These are phyloP conservation scores for Pongo abelii DNA, from an alignment of 2,113 vertebrate species.

Conservation along the genomic window DNA sequence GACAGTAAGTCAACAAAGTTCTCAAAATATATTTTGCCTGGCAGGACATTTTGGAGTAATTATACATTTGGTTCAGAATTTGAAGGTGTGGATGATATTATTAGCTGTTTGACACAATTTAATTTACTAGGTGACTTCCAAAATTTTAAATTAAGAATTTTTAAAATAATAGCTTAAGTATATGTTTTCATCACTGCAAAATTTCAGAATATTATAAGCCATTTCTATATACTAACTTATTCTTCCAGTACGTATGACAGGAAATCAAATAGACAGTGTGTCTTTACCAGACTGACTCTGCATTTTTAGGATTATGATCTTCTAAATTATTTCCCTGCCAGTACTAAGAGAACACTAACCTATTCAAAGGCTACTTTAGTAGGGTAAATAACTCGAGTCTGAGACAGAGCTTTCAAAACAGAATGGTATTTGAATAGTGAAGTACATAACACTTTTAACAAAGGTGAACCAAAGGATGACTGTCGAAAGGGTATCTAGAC, in stretches of 20 bases:
- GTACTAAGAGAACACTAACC: slow-evolving; percentile 73
- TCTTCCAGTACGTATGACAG: not conserved
- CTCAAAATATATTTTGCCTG: slow-evolving; percentile 64
- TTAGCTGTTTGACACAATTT: slow-evolving; percentile 64
- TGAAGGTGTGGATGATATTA: slow-evolving; percentile 56
- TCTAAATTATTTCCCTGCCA: slow-evolving; percentile 66
- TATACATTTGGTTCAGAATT: slow-evolving; percentile 65
- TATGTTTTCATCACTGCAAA: not conserved
- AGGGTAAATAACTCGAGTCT: slow-evolving; percentile 68
- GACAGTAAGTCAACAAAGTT: slow-evolving; percentile 52
- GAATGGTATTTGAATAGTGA: slow-evolving; percentile 73
- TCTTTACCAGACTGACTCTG: slow-evolving; percentile 66
- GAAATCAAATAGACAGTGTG: slow-evolving; percentile 33
- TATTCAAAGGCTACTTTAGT: slow-evolving; percentile 58
- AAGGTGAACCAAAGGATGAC: slow-evolving; percentile 71
- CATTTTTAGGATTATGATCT: slow-evolving; percentile 67
- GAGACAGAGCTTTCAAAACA: slow-evolving; percentile 72
- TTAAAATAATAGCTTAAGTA: slow-evolving; percentile 24
- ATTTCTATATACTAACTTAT: slow-evolving; percentile 14
- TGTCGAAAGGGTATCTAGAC: slow-evolving; percentile 44
- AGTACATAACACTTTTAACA: slow-evolving; percentile 68
- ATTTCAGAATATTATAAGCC: not conserved
- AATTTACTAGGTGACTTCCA: slow-evolving; percentile 43
- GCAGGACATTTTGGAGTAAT: slow-evolving; percentile 59
- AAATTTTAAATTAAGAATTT: slow-evolving; percentile 59